Percentiles rank a stretch among this genome's conserved stretches.
Evolutionary conservation across 1,140 invertebrate species (phyloP).

Genomic region (Pseudomyrmex gracilis): DNA sequence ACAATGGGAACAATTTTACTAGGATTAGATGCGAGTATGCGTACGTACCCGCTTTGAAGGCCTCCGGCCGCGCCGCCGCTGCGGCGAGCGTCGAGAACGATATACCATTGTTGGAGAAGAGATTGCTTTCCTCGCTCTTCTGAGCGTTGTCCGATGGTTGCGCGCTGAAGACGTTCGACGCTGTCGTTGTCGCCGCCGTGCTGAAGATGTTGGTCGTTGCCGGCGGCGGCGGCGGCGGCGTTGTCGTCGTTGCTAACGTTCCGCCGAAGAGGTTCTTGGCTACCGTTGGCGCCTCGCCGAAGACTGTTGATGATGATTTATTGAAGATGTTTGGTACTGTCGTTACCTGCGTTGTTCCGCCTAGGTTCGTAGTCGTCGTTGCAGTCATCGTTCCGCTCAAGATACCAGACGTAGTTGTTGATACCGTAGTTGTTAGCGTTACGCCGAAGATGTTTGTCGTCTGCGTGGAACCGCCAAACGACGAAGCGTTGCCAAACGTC

Average conservation of each 20-base stretch:
- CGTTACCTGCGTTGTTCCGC: no score
- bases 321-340: no score
- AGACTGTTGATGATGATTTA: no score
- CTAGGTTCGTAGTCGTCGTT: no score
- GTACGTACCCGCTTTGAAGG: constrained; percentile 79
- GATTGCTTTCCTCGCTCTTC: constrained; percentile 55
- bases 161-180: constrained; percentile 4
- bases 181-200: not conserved
- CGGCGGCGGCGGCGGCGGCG: no score
- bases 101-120: constrained; percentile 65
- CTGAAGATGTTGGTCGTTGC: constrained; percentile 19
- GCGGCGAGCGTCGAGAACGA: constrained; percentile 79
- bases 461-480: constrained; percentile 43
- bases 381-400: no score
- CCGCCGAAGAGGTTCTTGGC: no score
- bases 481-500: constrained; percentile 4
- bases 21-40: not conserved
- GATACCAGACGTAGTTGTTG: no score
- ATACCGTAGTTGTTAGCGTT: no score
- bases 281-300: no score
- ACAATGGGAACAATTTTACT: not conserved
- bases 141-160: constrained; percentile 21
- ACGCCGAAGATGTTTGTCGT: not conserved
- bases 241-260: not conserved
- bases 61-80: constrained; percentile 63